phyloP scores from a whole-genome alignment of 2,797 vertebrate species.

The Acanthopagrus latus region DNA sequence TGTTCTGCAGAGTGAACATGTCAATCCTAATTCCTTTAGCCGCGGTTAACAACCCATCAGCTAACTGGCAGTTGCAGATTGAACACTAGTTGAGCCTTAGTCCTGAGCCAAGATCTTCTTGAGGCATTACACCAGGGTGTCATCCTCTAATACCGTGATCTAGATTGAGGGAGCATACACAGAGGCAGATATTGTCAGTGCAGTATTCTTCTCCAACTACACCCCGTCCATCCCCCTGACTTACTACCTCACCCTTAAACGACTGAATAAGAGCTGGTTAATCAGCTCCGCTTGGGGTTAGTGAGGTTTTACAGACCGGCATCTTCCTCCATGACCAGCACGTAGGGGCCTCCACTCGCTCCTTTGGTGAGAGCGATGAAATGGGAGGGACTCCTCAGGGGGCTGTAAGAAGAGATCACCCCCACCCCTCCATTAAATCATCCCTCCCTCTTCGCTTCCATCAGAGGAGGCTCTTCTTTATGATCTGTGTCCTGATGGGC shows the following conservation, averaged over 20 bases:
- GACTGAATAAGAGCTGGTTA: conserved; percentile 94
- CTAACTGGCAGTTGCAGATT: conserved; percentile 68
- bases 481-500: conserved; percentile 94
- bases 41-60: conserved; percentile 77
- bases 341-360: conserved; percentile 78
- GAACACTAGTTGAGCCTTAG: conserved; percentile 72
- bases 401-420: conserved; percentile 90
- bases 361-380: conserved; percentile 89
- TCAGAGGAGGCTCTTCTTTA: conserved; percentile 84
- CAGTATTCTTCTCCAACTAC: conserved; percentile 30
- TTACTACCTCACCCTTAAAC: conserved; percentile 65
- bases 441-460: conserved; percentile 73
- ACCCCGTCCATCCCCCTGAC: conserved; percentile 29
- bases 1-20: conserved; percentile 83
- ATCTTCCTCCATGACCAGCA: conserved; percentile 83
- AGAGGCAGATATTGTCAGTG: conserved; percentile 74
- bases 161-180: conserved; percentile 73
- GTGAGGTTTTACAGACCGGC: conserved; percentile 88
- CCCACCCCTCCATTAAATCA: conserved; percentile 94
- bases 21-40: conserved; percentile 83
- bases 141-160: conserved; percentile 79
- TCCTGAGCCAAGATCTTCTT: conserved; percentile 77
- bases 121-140: conserved; percentile 79
- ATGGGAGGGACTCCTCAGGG: conserved; percentile 89
- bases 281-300: conserved; percentile 91